These are phyloP conservation scores for Dynastes grantii DNA, from an alignment of 2,888 invertebrate genomes.

Conservation along the genomic window DNA sequence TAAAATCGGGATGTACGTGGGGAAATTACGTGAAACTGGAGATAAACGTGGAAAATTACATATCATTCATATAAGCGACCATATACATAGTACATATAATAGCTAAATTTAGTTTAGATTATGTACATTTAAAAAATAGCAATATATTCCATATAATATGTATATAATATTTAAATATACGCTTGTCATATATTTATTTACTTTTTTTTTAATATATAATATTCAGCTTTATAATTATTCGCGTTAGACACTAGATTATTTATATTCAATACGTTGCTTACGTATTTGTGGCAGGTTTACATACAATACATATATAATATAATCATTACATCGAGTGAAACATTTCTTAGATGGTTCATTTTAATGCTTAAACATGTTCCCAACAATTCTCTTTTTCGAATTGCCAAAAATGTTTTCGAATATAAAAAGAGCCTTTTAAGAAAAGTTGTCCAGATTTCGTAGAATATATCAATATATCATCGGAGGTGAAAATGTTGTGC, in stretches of 20 bases:
- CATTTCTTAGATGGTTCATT: background rate
- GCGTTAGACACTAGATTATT: too few relatives aligned
- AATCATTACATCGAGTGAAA: constrained; percentile 56
- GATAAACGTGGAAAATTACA: background rate
- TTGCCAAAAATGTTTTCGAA: too few relatives aligned
- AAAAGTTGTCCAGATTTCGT: background rate
- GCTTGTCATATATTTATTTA: constrained; percentile 11
- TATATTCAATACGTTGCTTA: constrained; percentile 53
- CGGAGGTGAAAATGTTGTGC: too few relatives aligned
- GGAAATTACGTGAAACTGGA: background rate
- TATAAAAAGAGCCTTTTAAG: constrained; percentile 2
- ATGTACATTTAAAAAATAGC: constrained; percentile 63
- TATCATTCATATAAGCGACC: background rate
- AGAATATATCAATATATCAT: too few relatives aligned
- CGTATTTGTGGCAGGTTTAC: constrained; percentile 68
- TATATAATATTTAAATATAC: constrained; percentile 44
- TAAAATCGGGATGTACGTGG: background rate
- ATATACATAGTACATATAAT: background rate
- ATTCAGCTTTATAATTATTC: constrained; percentile 1
- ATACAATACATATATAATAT: constrained; percentile 49
- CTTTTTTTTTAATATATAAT: background rate
- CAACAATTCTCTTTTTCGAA: too few relatives aligned
- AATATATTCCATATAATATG: constrained; percentile 51
- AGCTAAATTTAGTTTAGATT: constrained; percentile 54
- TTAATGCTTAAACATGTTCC: too few relatives aligned